Evolutionary conservation across 2,888 invertebrate genomes (phyloP).

Genomic region (Odiellus spinosus): DNA sequence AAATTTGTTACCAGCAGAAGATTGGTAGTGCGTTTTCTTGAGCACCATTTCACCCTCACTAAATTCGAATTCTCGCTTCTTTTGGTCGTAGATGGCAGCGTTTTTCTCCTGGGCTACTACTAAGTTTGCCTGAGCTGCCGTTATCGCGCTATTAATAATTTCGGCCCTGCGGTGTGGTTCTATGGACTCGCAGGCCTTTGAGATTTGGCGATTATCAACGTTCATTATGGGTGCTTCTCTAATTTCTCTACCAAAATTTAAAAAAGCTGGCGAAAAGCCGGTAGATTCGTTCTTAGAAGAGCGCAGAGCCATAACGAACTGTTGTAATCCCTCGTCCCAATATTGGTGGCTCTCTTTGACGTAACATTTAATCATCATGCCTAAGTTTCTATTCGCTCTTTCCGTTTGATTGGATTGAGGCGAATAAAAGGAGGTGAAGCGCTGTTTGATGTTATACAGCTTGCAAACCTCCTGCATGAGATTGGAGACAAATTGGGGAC

Average conservation of each 20-base stretch:
- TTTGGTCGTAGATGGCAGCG: no score
- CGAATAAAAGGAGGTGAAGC: constrained; percentile 4
- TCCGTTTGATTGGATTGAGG: constrained; percentile 10
- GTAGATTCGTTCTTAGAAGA: constrained; percentile 1
- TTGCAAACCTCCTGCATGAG: not conserved
- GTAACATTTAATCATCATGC: constrained; percentile 3
- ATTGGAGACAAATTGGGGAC: not conserved
- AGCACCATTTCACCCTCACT: no score
- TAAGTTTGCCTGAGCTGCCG: no score
- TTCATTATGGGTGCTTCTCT: not conserved
- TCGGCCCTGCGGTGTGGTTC: no score
- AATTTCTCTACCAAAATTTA: constrained; percentile 6
- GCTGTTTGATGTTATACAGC: not conserved
- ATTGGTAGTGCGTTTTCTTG: no score
- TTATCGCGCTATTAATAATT: no score
- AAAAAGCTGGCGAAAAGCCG: not conserved
- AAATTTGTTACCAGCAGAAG: no score
- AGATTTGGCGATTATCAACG: no score
- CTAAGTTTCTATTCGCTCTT: constrained; percentile 4
- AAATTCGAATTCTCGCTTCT: no score
- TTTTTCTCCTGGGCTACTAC: no score
- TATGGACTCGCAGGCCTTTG: no score
- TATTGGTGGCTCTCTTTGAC: constrained; percentile 1
- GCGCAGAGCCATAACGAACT: constrained; percentile 6
- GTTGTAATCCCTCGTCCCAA: constrained; percentile 3